Evolutionary conservation across 2,888 invertebrate genomes (phyloP).

Genomic region (Cryptocephalus moraei): DNA sequence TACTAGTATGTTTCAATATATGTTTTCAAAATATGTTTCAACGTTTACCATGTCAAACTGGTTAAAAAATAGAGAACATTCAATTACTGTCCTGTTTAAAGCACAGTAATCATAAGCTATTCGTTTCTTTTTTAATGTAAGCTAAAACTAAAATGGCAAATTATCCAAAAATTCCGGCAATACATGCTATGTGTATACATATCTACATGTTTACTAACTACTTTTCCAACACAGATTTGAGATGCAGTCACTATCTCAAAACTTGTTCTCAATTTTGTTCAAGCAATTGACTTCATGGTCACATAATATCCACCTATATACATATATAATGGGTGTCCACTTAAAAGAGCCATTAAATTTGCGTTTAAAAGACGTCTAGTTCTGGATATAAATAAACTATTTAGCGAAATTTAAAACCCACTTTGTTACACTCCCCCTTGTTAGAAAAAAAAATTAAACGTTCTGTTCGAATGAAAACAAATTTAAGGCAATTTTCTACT

Average conservation of each 20-base stretch:
- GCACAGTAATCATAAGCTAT: not conserved
- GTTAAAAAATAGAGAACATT: too few species aligned
- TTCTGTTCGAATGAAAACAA: too few species aligned
- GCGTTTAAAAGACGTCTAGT: too few species aligned
- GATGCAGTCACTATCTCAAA: slow-evolving; percentile 21
- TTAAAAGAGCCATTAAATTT: not conserved
- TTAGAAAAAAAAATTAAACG: too few species aligned
- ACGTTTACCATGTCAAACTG: too few species aligned
- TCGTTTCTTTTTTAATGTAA: slow-evolving; percentile 12
- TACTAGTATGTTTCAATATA: too few species aligned
- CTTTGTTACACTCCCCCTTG: too few species aligned
- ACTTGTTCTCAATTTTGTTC: slow-evolving; percentile 14
- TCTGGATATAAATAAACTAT: too few species aligned
- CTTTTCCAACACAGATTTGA: slow-evolving; percentile 27
- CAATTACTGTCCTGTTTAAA: not conserved
- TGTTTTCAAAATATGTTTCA: too few species aligned
- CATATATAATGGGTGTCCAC: not conserved
- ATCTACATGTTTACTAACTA: slow-evolving; percentile 24
- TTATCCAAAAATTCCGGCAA: slow-evolving; percentile 10
- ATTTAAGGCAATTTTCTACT: too few species aligned
- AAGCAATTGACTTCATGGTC: slow-evolving; percentile 21
- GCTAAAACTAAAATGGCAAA: slow-evolving; percentile 19
- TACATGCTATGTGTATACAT: slow-evolving; percentile 28
- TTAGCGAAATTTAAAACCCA: too few species aligned
- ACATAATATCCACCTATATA: slow-evolving; percentile 17